Conservation (phyloP, 2,888 invertebrate genomes). For the Orchestes rusci region DNA sequence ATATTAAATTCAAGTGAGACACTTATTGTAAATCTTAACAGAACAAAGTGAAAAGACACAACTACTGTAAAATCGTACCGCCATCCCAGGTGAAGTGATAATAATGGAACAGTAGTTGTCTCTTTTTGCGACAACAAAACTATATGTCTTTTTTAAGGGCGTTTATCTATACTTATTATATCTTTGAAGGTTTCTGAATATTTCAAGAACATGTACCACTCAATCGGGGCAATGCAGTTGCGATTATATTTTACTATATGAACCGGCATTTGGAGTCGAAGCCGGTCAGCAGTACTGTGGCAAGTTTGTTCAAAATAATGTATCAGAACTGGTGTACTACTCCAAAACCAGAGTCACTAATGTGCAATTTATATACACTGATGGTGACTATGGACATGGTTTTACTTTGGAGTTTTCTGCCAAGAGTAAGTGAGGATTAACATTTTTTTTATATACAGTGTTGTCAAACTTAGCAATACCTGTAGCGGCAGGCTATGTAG, state of each 20-base stretch:
- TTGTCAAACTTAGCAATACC: too few species aligned
- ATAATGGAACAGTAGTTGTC: too few species aligned
- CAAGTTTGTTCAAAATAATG: conserved; percentile 32
- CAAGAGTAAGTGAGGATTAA: conserved; percentile 47
- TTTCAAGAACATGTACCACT: conserved; percentile 35
- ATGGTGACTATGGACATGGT: conserved; percentile 50
- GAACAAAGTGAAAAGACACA: too few species aligned
- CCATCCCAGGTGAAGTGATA: too few species aligned
- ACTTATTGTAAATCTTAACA: too few species aligned
- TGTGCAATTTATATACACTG: conserved; percentile 52
- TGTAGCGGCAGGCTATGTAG: too few species aligned
- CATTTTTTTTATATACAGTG: too few species aligned
- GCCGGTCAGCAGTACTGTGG: conserved; percentile 58
- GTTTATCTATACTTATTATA: neutral
- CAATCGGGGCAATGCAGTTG: conserved; percentile 44
- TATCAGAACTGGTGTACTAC: conserved; percentile 45
- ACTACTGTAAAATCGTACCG: neutral
- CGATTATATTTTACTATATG: conserved; percentile 58
- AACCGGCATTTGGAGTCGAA: conserved; percentile 56
- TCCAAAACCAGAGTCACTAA: conserved; percentile 55
- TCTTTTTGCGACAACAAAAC: neutral
- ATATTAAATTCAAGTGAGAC: conserved; percentile 46
- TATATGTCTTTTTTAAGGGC: neutral
- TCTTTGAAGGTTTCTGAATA: conserved; percentile 36
- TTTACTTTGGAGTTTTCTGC: conserved; percentile 58